A percentile compares a stretch with the other conserved stretches of the same genome.
Conservation (phyloP, 2,888 invertebrate genomes). For the Spatulosminthurus flaviceps region DNA sequence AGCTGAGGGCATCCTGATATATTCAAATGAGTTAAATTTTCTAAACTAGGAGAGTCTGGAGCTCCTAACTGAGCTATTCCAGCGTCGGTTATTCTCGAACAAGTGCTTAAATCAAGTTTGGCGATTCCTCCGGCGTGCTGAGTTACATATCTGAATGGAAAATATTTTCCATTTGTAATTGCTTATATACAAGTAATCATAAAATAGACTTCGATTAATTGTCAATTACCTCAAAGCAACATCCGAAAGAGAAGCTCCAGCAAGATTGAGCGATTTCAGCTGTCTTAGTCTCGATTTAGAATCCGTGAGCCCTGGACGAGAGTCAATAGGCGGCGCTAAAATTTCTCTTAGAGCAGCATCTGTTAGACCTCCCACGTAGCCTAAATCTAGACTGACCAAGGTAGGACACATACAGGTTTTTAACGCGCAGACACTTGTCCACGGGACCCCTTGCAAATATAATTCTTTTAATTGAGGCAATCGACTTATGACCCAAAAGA, state of each 20-base stretch:
- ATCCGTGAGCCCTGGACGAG: constrained; percentile 79
- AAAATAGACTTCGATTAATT: no score
- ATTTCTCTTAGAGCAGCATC: constrained; percentile 86
- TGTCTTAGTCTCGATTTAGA: constrained; percentile 81
- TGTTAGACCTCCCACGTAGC: constrained; percentile 85
- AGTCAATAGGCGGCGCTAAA: constrained; percentile 85
- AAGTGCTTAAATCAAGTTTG: constrained; percentile 83
- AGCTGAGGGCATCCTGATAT: constrained; percentile 83
- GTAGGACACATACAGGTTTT: constrained; percentile 85
- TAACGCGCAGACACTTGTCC: constrained; percentile 80
- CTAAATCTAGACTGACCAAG: constrained; percentile 79
- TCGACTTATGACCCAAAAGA: constrained; percentile 90
- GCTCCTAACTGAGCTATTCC: constrained; percentile 88
- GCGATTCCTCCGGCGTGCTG: constrained; percentile 80
- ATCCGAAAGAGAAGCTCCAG: constrained; percentile 90
- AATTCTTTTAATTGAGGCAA: constrained; percentile 84
- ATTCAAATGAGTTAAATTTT: constrained; percentile 77
- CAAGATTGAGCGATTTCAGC: constrained; percentile 78
- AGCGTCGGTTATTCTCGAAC: constrained; percentile 87
- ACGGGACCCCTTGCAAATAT: constrained; percentile 78
- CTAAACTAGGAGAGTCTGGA: constrained; percentile 73
- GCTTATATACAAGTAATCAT: no score
- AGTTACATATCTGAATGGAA: constrained; percentile 71
- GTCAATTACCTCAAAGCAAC: constrained; percentile 73
- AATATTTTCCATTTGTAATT: not conserved